Evolutionary conservation across 1,140 invertebrate genomes (phyloP).

Genomic region (Drosophila novamexicana): DNA sequence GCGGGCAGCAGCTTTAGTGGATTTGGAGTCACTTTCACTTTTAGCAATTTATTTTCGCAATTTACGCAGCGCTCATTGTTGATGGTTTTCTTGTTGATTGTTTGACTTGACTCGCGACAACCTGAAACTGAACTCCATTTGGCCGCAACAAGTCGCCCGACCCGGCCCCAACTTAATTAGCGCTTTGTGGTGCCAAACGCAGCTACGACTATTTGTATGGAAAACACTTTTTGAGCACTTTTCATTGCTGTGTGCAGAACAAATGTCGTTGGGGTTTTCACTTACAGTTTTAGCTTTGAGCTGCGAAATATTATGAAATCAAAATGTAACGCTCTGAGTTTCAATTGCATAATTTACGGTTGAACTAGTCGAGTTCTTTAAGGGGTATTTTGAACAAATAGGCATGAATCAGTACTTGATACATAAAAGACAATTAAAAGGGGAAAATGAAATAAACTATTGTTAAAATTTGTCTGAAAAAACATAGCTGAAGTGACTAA

Average conservation of each 20-base stretch:
- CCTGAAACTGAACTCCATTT: slow-evolving; percentile 37
- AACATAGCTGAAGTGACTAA: no score
- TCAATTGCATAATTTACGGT: background rate
- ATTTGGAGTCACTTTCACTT: slow-evolving; percentile 65
- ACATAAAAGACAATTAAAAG: no score
- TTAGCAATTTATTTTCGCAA: slow-evolving; percentile 68
- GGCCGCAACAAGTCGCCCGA: background rate
- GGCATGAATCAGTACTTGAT: no score
- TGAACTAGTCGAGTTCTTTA: no score
- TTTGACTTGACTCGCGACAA: slow-evolving; percentile 46
- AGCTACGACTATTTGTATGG: slow-evolving; percentile 15
- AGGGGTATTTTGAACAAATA: no score
- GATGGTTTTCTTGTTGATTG: slow-evolving; percentile 51
- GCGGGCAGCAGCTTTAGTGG: background rate
- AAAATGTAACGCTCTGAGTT: background rate
- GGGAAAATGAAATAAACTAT: no score
- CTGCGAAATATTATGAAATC: slow-evolving; percentile 10
- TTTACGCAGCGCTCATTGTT: slow-evolving; percentile 37
- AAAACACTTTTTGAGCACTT: slow-evolving; percentile 9
- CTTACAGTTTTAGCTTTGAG: slow-evolving; percentile 10
- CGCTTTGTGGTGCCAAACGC: slow-evolving; percentile 22
- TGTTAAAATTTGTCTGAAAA: no score
- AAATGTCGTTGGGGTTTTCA: slow-evolving; percentile 39
- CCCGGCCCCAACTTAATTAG: slow-evolving; percentile 23
- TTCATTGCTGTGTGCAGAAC: slow-evolving; percentile 26